These are phyloP conservation scores for Augochlorella aurata DNA, from an alignment of 2,888 invertebrate species.

Conservation along the genomic window DNA sequence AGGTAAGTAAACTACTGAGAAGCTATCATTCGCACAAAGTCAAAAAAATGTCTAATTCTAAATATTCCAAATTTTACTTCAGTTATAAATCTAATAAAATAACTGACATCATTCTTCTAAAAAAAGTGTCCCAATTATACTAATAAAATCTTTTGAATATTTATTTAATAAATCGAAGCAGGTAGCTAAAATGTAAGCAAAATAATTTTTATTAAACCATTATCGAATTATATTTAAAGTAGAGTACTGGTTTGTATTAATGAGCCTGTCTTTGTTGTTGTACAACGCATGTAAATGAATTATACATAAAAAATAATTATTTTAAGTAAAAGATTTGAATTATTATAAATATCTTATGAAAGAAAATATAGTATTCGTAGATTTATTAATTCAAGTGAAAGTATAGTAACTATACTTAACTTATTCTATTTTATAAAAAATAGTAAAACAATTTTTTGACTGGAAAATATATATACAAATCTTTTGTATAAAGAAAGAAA, in stretches of 20 bases:
- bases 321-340: background rate
- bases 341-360: background rate
- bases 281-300: background rate
- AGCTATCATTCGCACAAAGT: constrained; percentile 45
- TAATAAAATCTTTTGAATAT: constrained; percentile 20
- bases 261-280: background rate
- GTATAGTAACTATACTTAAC: background rate
- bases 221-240: constrained; percentile 26
- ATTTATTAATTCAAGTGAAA: background rate
- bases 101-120: constrained; percentile 2
- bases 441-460: background rate
- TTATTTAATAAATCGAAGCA: constrained; percentile 35
- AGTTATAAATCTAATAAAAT: constrained; percentile 13
- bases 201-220: constrained; percentile 35
- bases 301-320: background rate
- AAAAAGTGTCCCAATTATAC: background rate
- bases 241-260: background rate
- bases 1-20: constrained; percentile 49
- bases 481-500: background rate
- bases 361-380: background rate
- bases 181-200: constrained; percentile 37
- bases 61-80: constrained; percentile 9
- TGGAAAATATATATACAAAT: too few relatives aligned
- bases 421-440: background rate
- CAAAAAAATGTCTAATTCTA: constrained; percentile 30